A percentile compares a stretch with the other conserved stretches of the same genome.
Evolutionary conservation across 1,140 invertebrate genomes (phyloP).

Genomic region (Apis mellifera): Amel_HAv3.1 CM009935.2:6348501-6349000

Average conservation of each 20-base stretch:
- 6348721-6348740: conserved; percentile 12
- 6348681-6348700: background rate
- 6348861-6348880: conserved; percentile 50
- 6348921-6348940: background rate
- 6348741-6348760: conserved; percentile 12
- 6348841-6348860: conserved; percentile 29
- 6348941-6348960: conserved; percentile 25
- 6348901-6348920: conserved; percentile 55
- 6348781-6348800: conserved; percentile 48
- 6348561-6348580: no score
- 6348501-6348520: no score
- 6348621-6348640: no score
- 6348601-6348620: no score
- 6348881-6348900: conserved; percentile 60
- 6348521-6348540: no score
- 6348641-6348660: no score
- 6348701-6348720: no score
- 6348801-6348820: conserved; percentile 44
- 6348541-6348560: no score
- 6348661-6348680: no score
- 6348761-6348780: conserved; percentile 4
- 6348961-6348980: conserved; percentile 30
- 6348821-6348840: conserved; percentile 29
- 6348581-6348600: no score
- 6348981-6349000: conserved; percentile 9